Conservation (phyloP, 2,888 invertebrate species). For the Cataglyphis albicans region DNA sequence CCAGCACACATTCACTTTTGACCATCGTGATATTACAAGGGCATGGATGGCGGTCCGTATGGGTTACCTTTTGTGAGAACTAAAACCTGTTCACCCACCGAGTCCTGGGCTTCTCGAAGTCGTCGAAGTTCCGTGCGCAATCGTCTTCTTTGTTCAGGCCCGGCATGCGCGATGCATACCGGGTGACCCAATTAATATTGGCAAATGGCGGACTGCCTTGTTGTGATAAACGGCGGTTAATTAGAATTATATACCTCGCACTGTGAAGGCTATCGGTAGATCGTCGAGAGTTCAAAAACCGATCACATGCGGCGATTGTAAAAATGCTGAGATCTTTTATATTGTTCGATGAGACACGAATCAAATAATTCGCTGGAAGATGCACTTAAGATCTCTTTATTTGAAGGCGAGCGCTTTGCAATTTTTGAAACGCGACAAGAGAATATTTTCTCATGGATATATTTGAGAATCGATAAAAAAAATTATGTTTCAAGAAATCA, state of each 20-base stretch:
- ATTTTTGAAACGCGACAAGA: background rate
- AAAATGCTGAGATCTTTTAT: conserved; percentile 21
- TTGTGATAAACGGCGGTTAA: conserved; percentile 12
- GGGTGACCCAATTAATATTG: conserved; percentile 48
- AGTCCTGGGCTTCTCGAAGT: conserved; percentile 47
- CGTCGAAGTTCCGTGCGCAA: conserved; percentile 69
- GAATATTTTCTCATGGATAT: background rate
- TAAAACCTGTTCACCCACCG: conserved; percentile 68
- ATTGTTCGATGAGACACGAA: background rate
- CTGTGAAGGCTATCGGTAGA: background rate
- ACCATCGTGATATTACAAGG: conserved; percentile 62
- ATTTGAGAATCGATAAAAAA: background rate
- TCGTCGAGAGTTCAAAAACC: background rate
- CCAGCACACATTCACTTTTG: conserved; percentile 50
- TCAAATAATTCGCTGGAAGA: background rate
- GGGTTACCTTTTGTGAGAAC: conserved; percentile 64
- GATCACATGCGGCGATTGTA: background rate
- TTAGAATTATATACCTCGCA: conserved; percentile 19
- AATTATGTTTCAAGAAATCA: background rate
- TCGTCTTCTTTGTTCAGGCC: conserved; percentile 71
- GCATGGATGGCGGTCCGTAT: conserved; percentile 30
- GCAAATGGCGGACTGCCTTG: background rate
- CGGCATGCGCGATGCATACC: conserved; percentile 32
- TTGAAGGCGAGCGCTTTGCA: background rate
- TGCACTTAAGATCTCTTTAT: background rate